phyloP scores from a whole-genome alignment of 2,113 vertebrate genomes.

The Carassius gibelio region DNA sequence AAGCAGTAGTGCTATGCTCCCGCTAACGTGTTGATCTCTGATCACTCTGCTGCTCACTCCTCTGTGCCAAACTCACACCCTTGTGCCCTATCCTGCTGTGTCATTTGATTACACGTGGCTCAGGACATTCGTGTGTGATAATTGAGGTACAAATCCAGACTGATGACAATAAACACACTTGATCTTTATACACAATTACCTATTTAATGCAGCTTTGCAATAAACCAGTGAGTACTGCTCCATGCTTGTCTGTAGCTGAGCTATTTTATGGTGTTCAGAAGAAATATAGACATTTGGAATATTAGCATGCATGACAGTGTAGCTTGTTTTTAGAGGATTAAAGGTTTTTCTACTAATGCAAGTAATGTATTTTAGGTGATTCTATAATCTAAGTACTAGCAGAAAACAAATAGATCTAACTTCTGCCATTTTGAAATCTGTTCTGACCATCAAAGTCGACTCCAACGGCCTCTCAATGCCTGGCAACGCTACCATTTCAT shows the following conservation, averaged over 20 bases:
- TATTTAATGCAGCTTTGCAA: background rate
- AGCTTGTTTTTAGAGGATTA: background rate
- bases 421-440: background rate
- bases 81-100: slow-evolving; percentile 2
- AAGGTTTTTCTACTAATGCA: background rate
- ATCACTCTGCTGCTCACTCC: background rate
- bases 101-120: background rate
- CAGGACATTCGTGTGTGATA: background rate
- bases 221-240: background rate
- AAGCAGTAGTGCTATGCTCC: background rate
- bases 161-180: slow-evolving; percentile 10
- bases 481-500: slow-evolving; percentile 71
- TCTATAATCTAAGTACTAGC: background rate
- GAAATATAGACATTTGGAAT: background rate
- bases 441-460: background rate
- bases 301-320: background rate
- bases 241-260: background rate
- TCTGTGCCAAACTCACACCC: slow-evolving; percentile 40
- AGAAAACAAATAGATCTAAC: background rate
- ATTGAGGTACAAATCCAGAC: slow-evolving; percentile 34
- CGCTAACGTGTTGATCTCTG: slow-evolving; percentile 35
- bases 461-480: slow-evolving; percentile 54
- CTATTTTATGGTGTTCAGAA: background rate
- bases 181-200: slow-evolving; percentile 13
- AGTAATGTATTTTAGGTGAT: background rate